phyloP scores from a whole-genome alignment of 1,140 invertebrate species.

The Drosophila malerkotliana region DNA sequence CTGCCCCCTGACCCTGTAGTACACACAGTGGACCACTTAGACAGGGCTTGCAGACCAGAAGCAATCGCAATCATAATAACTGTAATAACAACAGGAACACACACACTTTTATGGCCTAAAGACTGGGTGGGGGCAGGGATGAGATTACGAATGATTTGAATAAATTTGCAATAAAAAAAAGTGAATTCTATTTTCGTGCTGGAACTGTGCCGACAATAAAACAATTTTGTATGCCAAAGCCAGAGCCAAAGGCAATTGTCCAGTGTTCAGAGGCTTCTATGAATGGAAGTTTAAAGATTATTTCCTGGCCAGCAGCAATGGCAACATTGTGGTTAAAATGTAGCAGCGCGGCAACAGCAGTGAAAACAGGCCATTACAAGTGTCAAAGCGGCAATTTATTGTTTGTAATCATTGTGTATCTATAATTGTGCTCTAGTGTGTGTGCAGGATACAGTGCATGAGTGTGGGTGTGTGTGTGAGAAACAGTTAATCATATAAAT shows the following conservation, averaged over 20 bases:
- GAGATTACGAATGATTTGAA: constrained; percentile 80
- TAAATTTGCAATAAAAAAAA: constrained; percentile 81
- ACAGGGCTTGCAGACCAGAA: constrained; percentile 31
- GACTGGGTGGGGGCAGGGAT: constrained; percentile 8
- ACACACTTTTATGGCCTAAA: constrained; percentile 64
- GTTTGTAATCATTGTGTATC: constrained; percentile 79
- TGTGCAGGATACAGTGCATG: constrained; percentile 13
- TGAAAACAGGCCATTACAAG: constrained; percentile 75
- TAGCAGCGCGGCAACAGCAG: constrained; percentile 45
- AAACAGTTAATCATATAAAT: constrained; percentile 84
- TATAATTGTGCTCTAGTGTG: constrained; percentile 55
- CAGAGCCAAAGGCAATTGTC: constrained; percentile 64
- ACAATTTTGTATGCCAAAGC: constrained; percentile 70
- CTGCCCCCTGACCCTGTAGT: constrained; percentile 40
- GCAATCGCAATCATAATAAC: constrained; percentile 67
- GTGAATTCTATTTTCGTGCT: constrained; percentile 46
- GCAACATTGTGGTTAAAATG: constrained; percentile 67
- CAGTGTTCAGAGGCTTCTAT: constrained; percentile 20
- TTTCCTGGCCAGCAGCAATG: constrained; percentile 40
- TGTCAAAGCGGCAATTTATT: constrained; percentile 81
- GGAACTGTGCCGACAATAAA: constrained; percentile 75
- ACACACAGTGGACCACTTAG: constrained; percentile 71
- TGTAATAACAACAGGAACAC: constrained; percentile 25
- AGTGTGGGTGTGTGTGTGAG: constrained; percentile 28
- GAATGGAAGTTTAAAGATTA: constrained; percentile 66